phyloP scores from a whole-genome alignment of 2,888 invertebrate species.

The Serrognathus titanus region DNA sequence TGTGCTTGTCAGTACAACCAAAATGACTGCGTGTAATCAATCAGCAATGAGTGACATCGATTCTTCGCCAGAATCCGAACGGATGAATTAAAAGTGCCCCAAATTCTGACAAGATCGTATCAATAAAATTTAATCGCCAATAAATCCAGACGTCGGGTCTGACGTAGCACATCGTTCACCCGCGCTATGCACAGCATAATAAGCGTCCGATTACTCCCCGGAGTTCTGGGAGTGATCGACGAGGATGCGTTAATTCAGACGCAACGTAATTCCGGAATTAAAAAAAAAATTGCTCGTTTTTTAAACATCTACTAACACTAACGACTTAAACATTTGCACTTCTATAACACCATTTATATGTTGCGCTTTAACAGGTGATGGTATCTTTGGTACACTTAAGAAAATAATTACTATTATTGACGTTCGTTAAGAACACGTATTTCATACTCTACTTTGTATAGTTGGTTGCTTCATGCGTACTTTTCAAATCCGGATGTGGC shows the following conservation, averaged over 20 bases:
- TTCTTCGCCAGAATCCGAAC: not conserved
- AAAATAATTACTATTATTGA: slow-evolving; percentile 4
- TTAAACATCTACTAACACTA: slow-evolving; percentile 16
- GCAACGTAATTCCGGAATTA: not conserved
- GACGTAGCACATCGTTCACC: too few relatives aligned
- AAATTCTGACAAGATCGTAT: too few relatives aligned
- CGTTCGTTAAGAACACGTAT: not conserved
- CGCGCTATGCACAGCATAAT: too few relatives aligned
- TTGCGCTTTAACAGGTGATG: slow-evolving; percentile 26
- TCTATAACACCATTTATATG: slow-evolving; percentile 15
- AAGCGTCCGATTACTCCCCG: too few relatives aligned
- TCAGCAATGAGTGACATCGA: too few relatives aligned
- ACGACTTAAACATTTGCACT: slow-evolving; percentile 19
- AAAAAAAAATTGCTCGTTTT: not conserved
- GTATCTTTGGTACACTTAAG: not conserved
- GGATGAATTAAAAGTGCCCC: not conserved
- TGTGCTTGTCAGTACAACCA: slow-evolving; percentile 12
- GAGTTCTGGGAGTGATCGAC: too few relatives aligned
- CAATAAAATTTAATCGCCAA: too few relatives aligned
- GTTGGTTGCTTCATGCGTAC: slow-evolving; percentile 10
- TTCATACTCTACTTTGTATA: slow-evolving; percentile 4
- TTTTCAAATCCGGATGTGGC: too few relatives aligned
- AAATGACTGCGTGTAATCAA: not conserved
- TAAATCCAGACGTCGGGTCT: too few relatives aligned
- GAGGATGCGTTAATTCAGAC: not conserved